These are phyloP conservation scores for Xylota sylvarum DNA, from an alignment of 2,888 invertebrate genomes.

Conservation along the genomic window DNA sequence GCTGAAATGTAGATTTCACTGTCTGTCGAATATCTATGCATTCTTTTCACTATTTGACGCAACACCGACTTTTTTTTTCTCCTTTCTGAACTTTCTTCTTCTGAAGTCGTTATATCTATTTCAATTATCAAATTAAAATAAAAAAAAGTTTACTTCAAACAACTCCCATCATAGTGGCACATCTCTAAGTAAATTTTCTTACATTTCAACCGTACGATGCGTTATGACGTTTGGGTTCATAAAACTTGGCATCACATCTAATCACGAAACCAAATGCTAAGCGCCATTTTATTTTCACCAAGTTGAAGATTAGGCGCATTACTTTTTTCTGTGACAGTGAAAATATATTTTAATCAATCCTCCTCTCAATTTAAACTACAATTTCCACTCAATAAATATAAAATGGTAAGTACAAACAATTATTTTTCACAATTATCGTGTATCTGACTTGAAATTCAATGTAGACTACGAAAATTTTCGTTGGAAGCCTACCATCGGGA, in stretches of 20 bases:
- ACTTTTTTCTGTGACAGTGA: slow-evolving; percentile 24
- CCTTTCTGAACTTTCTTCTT: no score
- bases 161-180: not conserved
- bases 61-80: no score
- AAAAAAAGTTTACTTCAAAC: no score
- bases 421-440: not conserved
- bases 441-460: slow-evolving; percentile 78
- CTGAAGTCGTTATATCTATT: no score
- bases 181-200: not conserved
- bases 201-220: not conserved
- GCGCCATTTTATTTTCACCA: slow-evolving; percentile 59
- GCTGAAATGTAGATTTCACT: no score
- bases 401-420: slow-evolving; percentile 47
- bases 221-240: not conserved
- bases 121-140: no score
- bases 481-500: slow-evolving; percentile 95
- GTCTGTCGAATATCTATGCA: no score
- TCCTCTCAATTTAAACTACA: not conserved
- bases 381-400: not conserved
- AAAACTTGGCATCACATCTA: slow-evolving; percentile 32
- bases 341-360: slow-evolving; percentile 11
- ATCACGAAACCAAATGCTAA: slow-evolving; percentile 2
- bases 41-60: no score
- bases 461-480: slow-evolving; percentile 94
- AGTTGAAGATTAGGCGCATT: slow-evolving; percentile 18